Base-by-base conservation (phyloP, 2,797 vertebrate genomes). In the Picus viridis region DNA sequence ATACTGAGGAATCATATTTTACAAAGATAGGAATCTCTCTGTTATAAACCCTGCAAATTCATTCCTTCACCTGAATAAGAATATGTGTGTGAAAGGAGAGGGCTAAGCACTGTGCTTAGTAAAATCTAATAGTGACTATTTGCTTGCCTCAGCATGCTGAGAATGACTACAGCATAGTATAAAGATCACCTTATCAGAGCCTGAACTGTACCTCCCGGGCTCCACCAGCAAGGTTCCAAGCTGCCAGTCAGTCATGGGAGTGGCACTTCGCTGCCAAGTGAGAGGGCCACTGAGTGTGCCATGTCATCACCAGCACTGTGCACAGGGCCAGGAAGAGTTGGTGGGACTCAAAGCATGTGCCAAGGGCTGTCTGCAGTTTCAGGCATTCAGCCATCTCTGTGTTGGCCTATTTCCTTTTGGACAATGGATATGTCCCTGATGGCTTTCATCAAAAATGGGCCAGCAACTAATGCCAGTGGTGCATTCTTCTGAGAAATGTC, bases 291-390 rank as follows among this genome's bases (percentile, higher is more conserved):
- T 1, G 36, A 10, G 7, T 1, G 1, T 85, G 24, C 32, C 5
- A 0, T 9, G 32, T 8, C 8, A 0, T 41, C 6, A 0, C 0
- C 2, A 30, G 27, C 1, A 0, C 29, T 1, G 1, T 23, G 19
- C 29, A 16, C 5, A 0, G 2, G 4, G 26, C 59, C 3, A 1
- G 2, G 30, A 73, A 36, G 14, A 62, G 29, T 1, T 7, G 3
- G 6, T 27, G 11, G 34, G 26, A 57, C 39, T n/a, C 53, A 29
- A 7, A 53, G 34, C 16, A 16, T 12, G 13, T 36, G 17, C n/a
- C 20, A n/a, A 59, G 36, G 14, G 24, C n/a, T 67, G 5, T 17
- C 39, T 61, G n/a, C 2, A 2, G 12, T 29, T 74, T 54, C 1
- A 1, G 30, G 39, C 43, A 20, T 57, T 64, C 41, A 58, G 9